Percentiles rank a stretch among this genome's conserved stretches.
phyloP scores from a whole-genome alignment of 35 echinoderm and acorn worm species.

The Amphiura filiformis region DNA sequence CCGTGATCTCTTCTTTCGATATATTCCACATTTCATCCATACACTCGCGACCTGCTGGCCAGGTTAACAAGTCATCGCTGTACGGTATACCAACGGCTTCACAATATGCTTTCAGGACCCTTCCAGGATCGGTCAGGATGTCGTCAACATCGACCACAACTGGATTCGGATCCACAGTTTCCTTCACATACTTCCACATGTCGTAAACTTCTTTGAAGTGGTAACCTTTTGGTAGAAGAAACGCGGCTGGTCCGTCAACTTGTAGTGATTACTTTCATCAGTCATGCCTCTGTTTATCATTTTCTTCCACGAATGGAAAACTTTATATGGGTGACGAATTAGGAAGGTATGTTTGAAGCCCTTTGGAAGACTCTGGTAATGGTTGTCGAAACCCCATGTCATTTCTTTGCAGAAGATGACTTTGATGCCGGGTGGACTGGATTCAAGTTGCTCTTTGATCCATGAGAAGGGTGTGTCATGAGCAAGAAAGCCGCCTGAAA shows the following conservation, averaged over 20 bases:
- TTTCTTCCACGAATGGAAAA: neutral
- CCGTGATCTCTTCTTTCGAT: neutral
- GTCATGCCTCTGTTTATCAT: neutral
- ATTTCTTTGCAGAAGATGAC: neutral
- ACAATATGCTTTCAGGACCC: conserved; percentile 16
- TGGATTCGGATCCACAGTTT: conserved; percentile 23
- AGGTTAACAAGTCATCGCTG: conserved; percentile 19
- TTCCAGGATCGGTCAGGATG: conserved; percentile 19
- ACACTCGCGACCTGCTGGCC: neutral
- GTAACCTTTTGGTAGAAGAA: neutral
- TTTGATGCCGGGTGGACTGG: neutral
- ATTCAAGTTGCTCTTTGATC: neutral
- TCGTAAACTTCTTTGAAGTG: neutral
- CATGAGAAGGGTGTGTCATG: neutral
- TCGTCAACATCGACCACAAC: conserved; percentile 42
- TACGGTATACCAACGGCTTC: conserved; percentile 27
- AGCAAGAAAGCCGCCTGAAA: too few species aligned
- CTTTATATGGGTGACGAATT: neutral
- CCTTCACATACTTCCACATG: neutral
- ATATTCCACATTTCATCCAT: conserved; percentile 15
- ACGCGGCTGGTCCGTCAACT: neutral
- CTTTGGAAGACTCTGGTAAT: neutral
- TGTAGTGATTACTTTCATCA: neutral
- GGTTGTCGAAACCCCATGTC: neutral
- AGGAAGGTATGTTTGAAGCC: neutral